phyloP scores from a whole-genome alignment of 2,113 vertebrate species.

The Dromaius novaehollandiae region DNA sequence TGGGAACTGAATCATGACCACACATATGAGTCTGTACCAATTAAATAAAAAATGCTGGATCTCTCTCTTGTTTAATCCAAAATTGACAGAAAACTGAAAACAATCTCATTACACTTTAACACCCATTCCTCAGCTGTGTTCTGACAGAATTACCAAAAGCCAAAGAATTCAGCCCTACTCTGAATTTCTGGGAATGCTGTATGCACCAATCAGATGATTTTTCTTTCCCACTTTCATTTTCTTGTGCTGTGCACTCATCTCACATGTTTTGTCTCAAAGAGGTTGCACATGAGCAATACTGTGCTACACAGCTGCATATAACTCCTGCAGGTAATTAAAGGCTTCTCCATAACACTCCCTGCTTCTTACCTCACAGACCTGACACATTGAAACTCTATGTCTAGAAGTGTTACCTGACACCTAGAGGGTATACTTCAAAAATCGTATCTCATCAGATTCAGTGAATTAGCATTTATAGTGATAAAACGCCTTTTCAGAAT shows the following conservation, averaged over 20 bases:
- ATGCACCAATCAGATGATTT: background rate
- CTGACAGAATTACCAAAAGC: background rate
- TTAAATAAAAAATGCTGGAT: background rate
- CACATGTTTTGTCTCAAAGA: rapidly evolving
- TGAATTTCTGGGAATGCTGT: rapidly evolving
- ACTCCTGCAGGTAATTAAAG: background rate
- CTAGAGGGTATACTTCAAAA: background rate
- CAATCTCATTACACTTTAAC: background rate
- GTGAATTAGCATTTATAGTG: background rate
- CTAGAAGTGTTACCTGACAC: background rate
- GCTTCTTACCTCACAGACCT: background rate
- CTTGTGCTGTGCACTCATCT: too few relatives aligned
- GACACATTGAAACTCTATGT: background rate
- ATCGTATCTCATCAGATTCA: background rate
- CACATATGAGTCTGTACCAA: background rate
- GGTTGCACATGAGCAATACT: rapidly evolving
- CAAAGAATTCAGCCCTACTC: background rate
- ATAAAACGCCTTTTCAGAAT: background rate
- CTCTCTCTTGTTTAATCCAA: background rate
- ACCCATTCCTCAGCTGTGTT: background rate
- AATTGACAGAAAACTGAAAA: background rate
- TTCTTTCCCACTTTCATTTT: background rate
- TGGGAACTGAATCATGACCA: background rate
- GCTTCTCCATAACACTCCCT: background rate
- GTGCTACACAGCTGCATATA: too few relatives aligned